A percentile compares a stretch with the other conserved stretches of the same genome.
phyloP scores from a whole-genome alignment of 2,888 invertebrate genomes.

The Phalera bucephala region DNA sequence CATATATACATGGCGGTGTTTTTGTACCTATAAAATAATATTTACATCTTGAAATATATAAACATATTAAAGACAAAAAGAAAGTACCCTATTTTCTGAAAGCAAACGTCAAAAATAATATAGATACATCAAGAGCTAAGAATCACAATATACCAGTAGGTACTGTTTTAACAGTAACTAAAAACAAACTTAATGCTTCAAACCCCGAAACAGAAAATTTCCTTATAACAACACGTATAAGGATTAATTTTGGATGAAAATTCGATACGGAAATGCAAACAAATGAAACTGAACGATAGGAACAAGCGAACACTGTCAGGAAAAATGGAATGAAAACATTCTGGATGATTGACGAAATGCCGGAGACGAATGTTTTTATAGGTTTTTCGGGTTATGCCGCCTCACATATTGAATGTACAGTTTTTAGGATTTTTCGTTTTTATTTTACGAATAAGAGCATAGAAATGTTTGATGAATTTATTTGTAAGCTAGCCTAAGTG shows the following conservation, averaged over 20 bases:
- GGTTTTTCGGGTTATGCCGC: slow-evolving; percentile 22
- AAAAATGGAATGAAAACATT: slow-evolving; percentile 49
- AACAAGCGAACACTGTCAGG: slow-evolving; percentile 27
- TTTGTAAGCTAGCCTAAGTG: no score
- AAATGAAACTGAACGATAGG: slow-evolving; percentile 1
- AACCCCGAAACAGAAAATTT: not conserved
- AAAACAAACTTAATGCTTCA: slow-evolving; percentile 4
- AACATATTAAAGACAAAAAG: no score
- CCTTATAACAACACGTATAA: slow-evolving; percentile 1
- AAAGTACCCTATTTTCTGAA: no score
- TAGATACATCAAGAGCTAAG: no score
- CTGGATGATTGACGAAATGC: slow-evolving; percentile 42
- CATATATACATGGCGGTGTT: no score
- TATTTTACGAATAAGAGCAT: slow-evolving; percentile 14
- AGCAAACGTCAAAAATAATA: no score
- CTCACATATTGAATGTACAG: slow-evolving; percentile 29
- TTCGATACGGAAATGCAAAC: slow-evolving; percentile 3
- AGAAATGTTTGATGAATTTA: no score
- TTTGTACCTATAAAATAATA: no score
- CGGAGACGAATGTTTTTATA: slow-evolving; percentile 41
- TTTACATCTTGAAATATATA: no score
- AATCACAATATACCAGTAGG: not conserved
- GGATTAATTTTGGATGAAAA: slow-evolving; percentile 8
- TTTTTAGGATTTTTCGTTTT: slow-evolving; percentile 27
- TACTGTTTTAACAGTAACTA: slow-evolving; percentile 7